Percentiles rank a stretch among this genome's conserved stretches.
Conservation (phyloP, 2,797 vertebrate species). For the Iguana delicatissima region DNA sequence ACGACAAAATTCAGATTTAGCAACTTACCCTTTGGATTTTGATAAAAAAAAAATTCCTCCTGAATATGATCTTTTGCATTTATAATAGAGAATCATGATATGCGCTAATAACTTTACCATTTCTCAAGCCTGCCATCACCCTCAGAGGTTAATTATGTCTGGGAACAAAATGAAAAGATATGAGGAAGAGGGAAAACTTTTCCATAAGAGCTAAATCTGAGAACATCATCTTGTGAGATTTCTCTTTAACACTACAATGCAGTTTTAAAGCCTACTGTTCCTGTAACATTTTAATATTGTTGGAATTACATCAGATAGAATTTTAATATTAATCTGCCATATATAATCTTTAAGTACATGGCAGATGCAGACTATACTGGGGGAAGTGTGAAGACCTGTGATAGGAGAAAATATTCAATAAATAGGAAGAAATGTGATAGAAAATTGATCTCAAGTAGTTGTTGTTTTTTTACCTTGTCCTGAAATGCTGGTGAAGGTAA, state of each 20-base stretch:
- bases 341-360: conserved; percentile 48
- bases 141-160: conserved; percentile 67
- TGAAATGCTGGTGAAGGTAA: background rate
- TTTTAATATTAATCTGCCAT: conserved; percentile 46
- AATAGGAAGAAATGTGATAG: conserved; percentile 48
- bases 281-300: conserved; percentile 58
- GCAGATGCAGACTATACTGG: conserved; percentile 31
- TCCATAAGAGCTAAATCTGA: conserved; percentile 49
- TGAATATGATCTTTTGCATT: conserved; percentile 66
- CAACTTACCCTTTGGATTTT: conserved; percentile 53
- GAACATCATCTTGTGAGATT: conserved; percentile 45
- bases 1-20: conserved; percentile 44
- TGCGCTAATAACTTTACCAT: conserved; percentile 64
- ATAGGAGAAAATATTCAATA: conserved; percentile 12
- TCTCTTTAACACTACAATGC: conserved; percentile 39
- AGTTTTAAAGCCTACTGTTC: conserved; percentile 33
- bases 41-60: conserved; percentile 64
- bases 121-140: conserved; percentile 61
- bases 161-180: conserved; percentile 59
- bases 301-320: conserved; percentile 38
- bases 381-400: background rate
- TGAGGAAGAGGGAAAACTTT: conserved; percentile 45
- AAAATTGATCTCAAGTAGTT: conserved; percentile 33
- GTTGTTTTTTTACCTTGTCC: background rate
- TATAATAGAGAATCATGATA: conserved; percentile 56